These are phyloP conservation scores for Acronicta alni DNA, from an alignment of 2,888 invertebrate genomes.

Conservation along the genomic window DNA sequence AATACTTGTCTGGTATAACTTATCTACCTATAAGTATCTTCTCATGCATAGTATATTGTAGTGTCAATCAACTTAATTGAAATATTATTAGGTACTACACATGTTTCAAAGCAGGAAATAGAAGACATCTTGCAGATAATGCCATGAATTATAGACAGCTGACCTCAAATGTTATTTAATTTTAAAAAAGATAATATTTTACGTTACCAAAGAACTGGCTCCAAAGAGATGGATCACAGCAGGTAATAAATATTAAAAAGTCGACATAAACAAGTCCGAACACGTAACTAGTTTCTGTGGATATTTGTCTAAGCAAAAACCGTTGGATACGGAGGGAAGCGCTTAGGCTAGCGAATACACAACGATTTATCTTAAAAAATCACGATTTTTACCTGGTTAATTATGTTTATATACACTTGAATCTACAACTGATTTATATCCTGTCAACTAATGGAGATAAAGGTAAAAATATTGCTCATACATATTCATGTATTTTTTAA, in stretches of 20 bases:
- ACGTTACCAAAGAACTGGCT: conserved; percentile 22
- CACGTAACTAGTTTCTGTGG: conserved; percentile 86
- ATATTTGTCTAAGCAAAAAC: conserved; percentile 86
- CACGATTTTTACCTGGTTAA: conserved; percentile 11
- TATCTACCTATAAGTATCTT: no score
- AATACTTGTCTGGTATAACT: no score
- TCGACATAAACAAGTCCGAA: conserved; percentile 77
- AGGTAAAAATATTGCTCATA: conserved; percentile 7
- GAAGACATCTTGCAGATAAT: neutral
- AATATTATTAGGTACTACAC: neutral
- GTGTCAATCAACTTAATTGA: no score
- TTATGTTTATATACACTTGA: conserved; percentile 19
- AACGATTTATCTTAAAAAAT: conserved; percentile 31
- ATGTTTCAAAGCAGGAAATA: neutral
- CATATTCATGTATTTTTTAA: conserved; percentile 14
- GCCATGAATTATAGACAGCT: neutral
- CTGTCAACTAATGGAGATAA: conserved; percentile 18
- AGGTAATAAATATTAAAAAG: conserved; percentile 80
- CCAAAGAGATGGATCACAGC: conserved; percentile 63
- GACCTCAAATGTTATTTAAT: conserved; percentile 21
- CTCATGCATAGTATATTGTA: no score
- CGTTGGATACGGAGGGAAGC: conserved; percentile 73
- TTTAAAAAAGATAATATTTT: conserved; percentile 27
- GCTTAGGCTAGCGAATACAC: conserved; percentile 58
- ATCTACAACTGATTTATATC: conserved; percentile 42